A percentile compares a stretch with the other conserved stretches of the same genome.
phyloP scores from a whole-genome alignment of 2,888 invertebrate genomes.

The Thera obeliscata region DNA sequence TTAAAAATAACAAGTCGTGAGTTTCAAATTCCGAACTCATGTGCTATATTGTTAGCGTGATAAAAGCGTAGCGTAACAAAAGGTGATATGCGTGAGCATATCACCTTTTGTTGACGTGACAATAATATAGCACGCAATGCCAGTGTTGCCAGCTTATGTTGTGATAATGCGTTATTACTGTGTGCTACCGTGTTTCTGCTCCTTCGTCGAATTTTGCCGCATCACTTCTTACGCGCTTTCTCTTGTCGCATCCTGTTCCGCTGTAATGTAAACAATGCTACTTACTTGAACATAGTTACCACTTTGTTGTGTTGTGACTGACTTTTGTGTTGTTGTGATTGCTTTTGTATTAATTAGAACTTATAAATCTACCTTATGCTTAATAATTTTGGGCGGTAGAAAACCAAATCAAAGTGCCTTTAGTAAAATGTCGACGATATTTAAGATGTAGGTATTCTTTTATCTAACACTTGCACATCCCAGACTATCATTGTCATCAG shows the following conservation, averaged over 20 bases:
- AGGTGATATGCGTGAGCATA: no score
- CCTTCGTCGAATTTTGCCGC: constrained; percentile 50
- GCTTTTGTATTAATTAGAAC: not conserved
- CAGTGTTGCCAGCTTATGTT: constrained; percentile 51
- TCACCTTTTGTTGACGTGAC: constrained; percentile 39
- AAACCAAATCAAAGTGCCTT: no score
- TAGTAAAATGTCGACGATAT: no score
- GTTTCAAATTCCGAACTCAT: constrained; percentile 33
- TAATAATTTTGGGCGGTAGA: no score
- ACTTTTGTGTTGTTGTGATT: not conserved
- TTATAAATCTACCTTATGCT: not conserved
- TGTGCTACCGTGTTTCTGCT: constrained; percentile 48
- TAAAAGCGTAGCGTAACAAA: no score
- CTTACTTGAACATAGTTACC: not conserved
- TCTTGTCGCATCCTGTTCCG: constrained; percentile 48
- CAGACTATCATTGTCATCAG: not conserved
- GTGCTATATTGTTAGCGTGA: no score
- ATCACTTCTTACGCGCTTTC: constrained; percentile 63
- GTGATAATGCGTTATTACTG: constrained; percentile 54
- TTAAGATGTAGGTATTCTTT: no score
- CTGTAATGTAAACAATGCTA: constrained; percentile 37
- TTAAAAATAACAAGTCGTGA: constrained; percentile 9
- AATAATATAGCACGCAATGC: constrained; percentile 43
- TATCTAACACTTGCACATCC: no score
- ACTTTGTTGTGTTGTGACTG: not conserved